phyloP scores from a whole-genome alignment of 2,888 invertebrate species.

The Latheticus oryzae region DNA sequence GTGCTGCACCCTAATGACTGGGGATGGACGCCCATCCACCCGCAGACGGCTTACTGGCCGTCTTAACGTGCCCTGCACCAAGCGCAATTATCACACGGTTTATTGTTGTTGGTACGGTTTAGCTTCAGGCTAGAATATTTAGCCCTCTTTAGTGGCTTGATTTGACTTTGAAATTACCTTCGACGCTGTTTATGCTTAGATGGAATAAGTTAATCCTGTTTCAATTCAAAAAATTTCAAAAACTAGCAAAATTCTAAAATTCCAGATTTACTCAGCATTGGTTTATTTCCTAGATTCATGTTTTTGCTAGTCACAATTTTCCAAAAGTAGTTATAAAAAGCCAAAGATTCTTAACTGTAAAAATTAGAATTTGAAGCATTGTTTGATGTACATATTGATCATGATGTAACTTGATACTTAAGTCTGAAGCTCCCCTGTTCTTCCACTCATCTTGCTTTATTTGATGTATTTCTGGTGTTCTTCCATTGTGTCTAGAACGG shows the following conservation, averaged over 20 bases:
- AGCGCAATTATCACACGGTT: constrained; percentile 64
- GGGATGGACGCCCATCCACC: constrained; percentile 54
- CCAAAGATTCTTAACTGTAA: no score
- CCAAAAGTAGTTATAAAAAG: neutral
- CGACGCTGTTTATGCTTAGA: constrained; percentile 43
- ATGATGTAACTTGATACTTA: constrained; percentile 18
- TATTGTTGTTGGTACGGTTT: constrained; percentile 64
- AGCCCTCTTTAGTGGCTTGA: constrained; percentile 62
- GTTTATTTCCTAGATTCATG: neutral
- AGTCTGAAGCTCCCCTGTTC: constrained; percentile 53
- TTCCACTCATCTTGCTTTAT: constrained; percentile 51
- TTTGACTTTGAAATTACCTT: constrained; percentile 64
- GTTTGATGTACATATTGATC: constrained; percentile 13
- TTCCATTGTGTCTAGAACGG: constrained; percentile 59
- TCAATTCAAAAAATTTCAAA: constrained; percentile 10
- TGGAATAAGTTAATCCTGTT: constrained; percentile 29
- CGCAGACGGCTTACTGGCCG: constrained; percentile 50
- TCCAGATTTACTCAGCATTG: neutral
- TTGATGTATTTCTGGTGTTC: constrained; percentile 55
- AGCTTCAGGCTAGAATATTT: constrained; percentile 62
- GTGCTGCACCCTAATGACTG: constrained; percentile 63
- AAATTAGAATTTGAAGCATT: neutral
- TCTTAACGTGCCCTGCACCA: constrained; percentile 50
- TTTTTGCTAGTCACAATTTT: neutral
- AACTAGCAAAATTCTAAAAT: constrained; percentile 1